Percentiles rank a stretch among this genome's conserved stretches.
Conservation (phyloP, 1,140 invertebrate species). For the Tribolium madens region DNA sequence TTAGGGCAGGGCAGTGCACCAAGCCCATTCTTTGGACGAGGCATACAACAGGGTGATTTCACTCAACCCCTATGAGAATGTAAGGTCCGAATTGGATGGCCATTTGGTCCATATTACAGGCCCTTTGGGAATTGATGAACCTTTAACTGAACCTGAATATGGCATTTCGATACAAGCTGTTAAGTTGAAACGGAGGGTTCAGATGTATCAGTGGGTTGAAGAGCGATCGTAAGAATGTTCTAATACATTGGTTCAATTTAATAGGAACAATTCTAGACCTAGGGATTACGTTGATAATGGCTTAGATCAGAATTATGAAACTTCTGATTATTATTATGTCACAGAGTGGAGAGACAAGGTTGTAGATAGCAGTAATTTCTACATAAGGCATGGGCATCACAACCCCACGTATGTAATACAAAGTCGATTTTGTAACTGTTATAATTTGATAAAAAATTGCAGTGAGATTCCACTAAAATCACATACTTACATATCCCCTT, state of each 20-base stretch:
- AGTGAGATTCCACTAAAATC: slow-evolving; percentile 67
- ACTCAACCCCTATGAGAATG: slow-evolving; percentile 69
- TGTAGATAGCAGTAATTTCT: slow-evolving; percentile 81
- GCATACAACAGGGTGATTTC: slow-evolving; percentile 73
- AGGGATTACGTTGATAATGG: slow-evolving; percentile 52
- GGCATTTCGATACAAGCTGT: slow-evolving; percentile 68
- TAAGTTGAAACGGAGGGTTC: slow-evolving; percentile 66
- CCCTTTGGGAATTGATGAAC: slow-evolving; percentile 78
- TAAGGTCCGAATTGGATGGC: slow-evolving; percentile 76
- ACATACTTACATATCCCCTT: slow-evolving; percentile 68
- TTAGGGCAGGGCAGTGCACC: slow-evolving; percentile 78
- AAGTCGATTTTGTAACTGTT: too few relatives aligned
- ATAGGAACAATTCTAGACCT: slow-evolving; percentile 46
- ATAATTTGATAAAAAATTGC: slow-evolving; percentile 46
- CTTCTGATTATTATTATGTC: slow-evolving; percentile 76
- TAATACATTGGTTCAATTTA: background rate
- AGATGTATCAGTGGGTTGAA: slow-evolving; percentile 95
- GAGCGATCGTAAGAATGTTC: slow-evolving; percentile 71
- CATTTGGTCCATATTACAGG: slow-evolving; percentile 83
- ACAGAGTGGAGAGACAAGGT: slow-evolving; percentile 87
- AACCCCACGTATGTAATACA: slow-evolving; percentile 76
- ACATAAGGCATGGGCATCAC: slow-evolving; percentile 79
- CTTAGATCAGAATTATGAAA: slow-evolving; percentile 51
- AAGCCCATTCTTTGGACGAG: slow-evolving; percentile 78
- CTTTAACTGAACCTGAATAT: slow-evolving; percentile 77